Evolutionary conservation across 2,888 invertebrate genomes (phyloP).

Genomic region (Steinernema hermaphroditum): DNA sequence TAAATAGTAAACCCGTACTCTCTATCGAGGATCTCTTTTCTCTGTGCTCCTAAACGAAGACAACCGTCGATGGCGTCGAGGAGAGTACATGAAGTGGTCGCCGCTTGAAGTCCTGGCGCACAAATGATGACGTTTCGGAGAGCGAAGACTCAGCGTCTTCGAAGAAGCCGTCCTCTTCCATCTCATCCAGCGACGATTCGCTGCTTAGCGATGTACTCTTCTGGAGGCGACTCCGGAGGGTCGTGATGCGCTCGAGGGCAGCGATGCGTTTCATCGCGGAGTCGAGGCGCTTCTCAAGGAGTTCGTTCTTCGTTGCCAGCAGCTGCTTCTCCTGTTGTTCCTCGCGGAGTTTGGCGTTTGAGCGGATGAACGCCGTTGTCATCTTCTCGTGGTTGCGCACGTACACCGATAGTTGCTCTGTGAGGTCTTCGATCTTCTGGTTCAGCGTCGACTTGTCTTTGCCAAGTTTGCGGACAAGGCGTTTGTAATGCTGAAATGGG

Average conservation of each 20-base stretch:
- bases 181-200: background rate
- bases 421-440: conserved; percentile 10
- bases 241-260: background rate
- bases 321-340: background rate
- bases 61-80: background rate
- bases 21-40: background rate
- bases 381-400: conserved; percentile 12
- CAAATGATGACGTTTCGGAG: background rate
- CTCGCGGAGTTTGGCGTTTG: conserved; percentile 3
- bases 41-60: background rate
- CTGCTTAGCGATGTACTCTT: background rate
- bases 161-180: background rate
- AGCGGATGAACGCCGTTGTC: conserved; percentile 14
- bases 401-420: background rate
- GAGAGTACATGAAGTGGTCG: background rate
- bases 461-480: background rate
- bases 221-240: background rate
- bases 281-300: background rate
- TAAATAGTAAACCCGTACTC: background rate
- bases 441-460: background rate
- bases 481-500: conserved; percentile 18
- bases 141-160: background rate
- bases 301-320: background rate
- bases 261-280: background rate
- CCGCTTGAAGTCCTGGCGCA: background rate